phyloP scores from a whole-genome alignment of 2,113 vertebrate species.

The Cardinalis cardinalis region DNA sequence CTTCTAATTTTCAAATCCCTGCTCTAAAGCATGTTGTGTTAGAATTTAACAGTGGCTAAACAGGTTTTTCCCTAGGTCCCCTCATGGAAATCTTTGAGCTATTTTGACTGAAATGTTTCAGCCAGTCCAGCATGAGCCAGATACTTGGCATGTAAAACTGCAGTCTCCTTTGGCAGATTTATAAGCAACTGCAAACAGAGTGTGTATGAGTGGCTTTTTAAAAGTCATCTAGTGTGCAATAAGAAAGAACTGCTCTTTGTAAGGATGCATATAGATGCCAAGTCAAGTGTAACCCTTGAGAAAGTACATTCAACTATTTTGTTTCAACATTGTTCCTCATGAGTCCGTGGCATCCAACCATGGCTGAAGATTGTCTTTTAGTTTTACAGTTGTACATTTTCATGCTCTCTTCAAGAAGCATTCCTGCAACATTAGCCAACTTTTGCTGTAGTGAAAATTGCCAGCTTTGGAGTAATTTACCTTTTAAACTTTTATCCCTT shows the following conservation, averaged over 20 bases:
- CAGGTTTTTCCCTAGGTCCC: background rate
- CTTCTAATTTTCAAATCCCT: background rate
- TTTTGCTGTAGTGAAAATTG: background rate
- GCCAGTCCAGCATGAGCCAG: background rate
- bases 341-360: background rate
- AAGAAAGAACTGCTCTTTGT: background rate
- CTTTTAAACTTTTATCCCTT: background rate
- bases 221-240: background rate
- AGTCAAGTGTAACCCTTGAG: background rate
- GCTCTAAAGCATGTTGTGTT: background rate
- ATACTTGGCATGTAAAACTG: background rate
- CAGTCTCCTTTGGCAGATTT: background rate
- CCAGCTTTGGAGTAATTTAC: background rate
- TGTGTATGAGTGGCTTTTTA: background rate
- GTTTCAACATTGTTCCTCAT: background rate
- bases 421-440: background rate
- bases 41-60: background rate
- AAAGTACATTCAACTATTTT: background rate
- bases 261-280: background rate
- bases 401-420: background rate
- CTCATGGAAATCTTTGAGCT: background rate
- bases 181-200: background rate
- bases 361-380: background rate
- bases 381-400: background rate
- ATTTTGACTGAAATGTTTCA: conserved; percentile 4